phyloP scores from a whole-genome alignment of 2,888 invertebrate genomes.

The Agelastica alni region DNA sequence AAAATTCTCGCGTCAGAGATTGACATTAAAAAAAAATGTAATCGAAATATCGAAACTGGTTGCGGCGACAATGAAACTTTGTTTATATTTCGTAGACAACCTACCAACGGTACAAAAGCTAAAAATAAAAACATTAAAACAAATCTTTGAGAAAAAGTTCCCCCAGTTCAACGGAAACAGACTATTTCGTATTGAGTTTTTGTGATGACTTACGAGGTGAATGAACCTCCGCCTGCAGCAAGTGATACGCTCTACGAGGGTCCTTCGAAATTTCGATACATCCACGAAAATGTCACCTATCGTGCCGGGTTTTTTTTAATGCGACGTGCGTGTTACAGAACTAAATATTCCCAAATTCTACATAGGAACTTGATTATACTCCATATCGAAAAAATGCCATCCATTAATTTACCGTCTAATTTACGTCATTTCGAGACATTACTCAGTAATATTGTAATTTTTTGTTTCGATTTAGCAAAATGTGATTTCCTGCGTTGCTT shows the following conservation, averaged over 20 bases:
- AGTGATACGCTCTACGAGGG: conserved; percentile 27
- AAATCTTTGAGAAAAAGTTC: conserved; percentile 46
- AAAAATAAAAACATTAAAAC: conserved; percentile 39
- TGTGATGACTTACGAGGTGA: conserved; percentile 31
- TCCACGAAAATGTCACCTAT: no score
- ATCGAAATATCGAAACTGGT: neutral
- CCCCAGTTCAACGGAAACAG: conserved; percentile 36
- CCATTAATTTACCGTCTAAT: no score
- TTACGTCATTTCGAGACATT: no score
- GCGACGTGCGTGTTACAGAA: no score
- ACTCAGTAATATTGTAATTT: neutral
- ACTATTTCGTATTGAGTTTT: conserved; percentile 31
- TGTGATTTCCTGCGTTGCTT: neutral
- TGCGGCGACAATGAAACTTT: conserved; percentile 27
- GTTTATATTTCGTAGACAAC: conserved; percentile 34
- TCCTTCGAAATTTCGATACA: conserved; percentile 1
- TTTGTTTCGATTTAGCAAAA: neutral
- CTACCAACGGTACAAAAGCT: conserved; percentile 34
- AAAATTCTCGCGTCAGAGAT: no score
- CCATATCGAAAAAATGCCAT: no score
- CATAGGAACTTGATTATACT: no score
- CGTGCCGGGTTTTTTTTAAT: no score
- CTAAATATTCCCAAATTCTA: no score
- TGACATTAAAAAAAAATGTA: neutral
- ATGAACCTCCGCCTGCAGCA: conserved; percentile 24